Evolutionary conservation across 1,140 invertebrate species (phyloP).

Genomic region (Eumeta japonica): DNA sequence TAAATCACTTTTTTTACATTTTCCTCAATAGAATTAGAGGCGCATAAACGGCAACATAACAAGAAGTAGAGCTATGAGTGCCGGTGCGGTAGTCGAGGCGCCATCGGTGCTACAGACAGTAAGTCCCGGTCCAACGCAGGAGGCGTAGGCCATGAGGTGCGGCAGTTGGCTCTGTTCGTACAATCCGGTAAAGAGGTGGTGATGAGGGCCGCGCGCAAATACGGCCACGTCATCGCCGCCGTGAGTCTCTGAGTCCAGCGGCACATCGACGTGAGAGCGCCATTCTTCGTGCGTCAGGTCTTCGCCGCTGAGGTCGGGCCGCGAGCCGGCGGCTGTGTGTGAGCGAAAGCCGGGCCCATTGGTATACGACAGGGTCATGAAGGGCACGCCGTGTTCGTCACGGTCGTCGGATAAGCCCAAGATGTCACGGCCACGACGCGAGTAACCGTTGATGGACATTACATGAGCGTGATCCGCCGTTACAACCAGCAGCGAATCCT

Average conservation of each 20-base stretch:
- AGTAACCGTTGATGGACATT: conserved; percentile 67
- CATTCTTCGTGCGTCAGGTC: background rate
- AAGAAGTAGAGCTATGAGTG: no score
- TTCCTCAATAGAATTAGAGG: no score
- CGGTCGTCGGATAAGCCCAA: conserved; percentile 29
- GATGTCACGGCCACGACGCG: conserved; percentile 58
- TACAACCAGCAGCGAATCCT: conserved; percentile 71
- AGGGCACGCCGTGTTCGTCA: conserved; percentile 48
- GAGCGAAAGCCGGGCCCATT: conserved; percentile 44
- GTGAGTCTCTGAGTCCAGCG: conserved; percentile 56
- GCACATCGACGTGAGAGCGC: conserved; percentile 45
- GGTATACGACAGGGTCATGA: conserved; percentile 67
- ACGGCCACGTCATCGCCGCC: conserved; percentile 64
- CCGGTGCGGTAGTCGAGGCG: no score
- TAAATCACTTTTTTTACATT: no score
- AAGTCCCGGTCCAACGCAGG: conserved; percentile 14
- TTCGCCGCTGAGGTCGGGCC: conserved; percentile 2
- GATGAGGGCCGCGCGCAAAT: conserved; percentile 57
- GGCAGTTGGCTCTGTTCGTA: conserved; percentile 62
- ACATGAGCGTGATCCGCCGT: conserved; percentile 77
- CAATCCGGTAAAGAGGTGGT: conserved; percentile 59
- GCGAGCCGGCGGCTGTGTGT: conserved; percentile 1
- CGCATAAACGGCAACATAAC: no score
- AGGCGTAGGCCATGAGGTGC: conserved; percentile 54
- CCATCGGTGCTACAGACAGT: no score